Base-by-base conservation (phyloP, 2,888 invertebrate species). In the Deilephila porcellus region DNA sequence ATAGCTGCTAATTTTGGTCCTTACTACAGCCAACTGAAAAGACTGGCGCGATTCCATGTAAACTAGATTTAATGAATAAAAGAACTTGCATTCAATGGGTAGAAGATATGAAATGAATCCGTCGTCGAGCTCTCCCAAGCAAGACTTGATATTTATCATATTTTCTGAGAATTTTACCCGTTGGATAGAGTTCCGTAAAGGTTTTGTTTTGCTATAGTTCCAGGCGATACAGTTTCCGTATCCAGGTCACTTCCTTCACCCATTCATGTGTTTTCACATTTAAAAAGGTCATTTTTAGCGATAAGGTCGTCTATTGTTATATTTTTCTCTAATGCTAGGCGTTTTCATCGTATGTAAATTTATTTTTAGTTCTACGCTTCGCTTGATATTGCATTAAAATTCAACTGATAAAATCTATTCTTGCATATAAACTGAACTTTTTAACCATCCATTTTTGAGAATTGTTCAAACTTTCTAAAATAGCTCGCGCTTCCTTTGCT, bases 191-290 rank as follows among this genome's bases (percentile, higher is more conserved):
- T 56, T 56, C 56, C n/a, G n/a, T 56, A 56, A 56, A n/a, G 56
- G 17, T 17, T 56, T 19, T 56, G n/a, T 56, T 56, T 56, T 56
- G 19, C 56, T 56, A n/a, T n/a, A 56, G n/a, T 56, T n/a, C n/a
- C 56, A 56, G 56, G 56, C 19, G 19, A 56, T 56, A 56, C 56
- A 56, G n/a, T 56, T 17, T 56, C n/a, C 56, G 56, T 56, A 56
- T 56, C n/a, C 56, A 56, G 56, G 56, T 56, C 56, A 56, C 56
- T 56, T 56, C 56, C 56, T 56, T 56, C 56, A n/a, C 56, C 56
- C 56, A 56, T 56, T 56, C 56, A 56, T 56, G 56, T 56, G 56
- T 56, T 56, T 56, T 56, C 56, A 56, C 56, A 56, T 17, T 56
- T 56, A 56, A 56, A 56, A 56, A 56, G 56, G 56, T 56, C 19